These are phyloP conservation scores for Pegoplata infirma DNA, from an alignment of 2,888 invertebrate genomes.

Conservation along the genomic window DNA sequence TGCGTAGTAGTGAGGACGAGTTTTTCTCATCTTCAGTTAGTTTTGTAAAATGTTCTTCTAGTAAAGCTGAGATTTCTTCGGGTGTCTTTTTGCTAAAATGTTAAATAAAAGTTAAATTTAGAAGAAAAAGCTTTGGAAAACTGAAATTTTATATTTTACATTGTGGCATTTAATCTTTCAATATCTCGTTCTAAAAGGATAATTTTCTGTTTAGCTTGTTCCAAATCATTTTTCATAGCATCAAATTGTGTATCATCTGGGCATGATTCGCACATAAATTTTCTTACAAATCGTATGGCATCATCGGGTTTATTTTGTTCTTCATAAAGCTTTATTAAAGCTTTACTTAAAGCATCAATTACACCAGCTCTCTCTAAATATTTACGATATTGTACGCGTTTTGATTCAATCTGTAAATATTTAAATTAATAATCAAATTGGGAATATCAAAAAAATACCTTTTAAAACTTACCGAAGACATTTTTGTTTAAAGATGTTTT, in stretches of 20 bases:
- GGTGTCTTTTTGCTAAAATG: slow-evolving; percentile 73
- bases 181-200: slow-evolving; percentile 73
- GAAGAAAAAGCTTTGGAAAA: background rate
- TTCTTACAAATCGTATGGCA: slow-evolving; percentile 76
- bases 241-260: slow-evolving; percentile 76
- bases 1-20: slow-evolving; percentile 81
- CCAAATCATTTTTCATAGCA: slow-evolving; percentile 73
- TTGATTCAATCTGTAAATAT: slow-evolving; percentile 76
- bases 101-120: background rate
- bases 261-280: slow-evolving; percentile 76
- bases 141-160: slow-evolving; percentile 68
- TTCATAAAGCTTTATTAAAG: slow-evolving; percentile 77
- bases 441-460: background rate
- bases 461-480: slow-evolving; percentile 73
- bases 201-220: slow-evolving; percentile 73
- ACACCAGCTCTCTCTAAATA: slow-evolving; percentile 77
- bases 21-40: slow-evolving; percentile 79
- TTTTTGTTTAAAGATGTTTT: slow-evolving; percentile 54
- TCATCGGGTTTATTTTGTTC: slow-evolving; percentile 77
- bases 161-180: slow-evolving; percentile 73
- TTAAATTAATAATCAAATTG: too few species aligned
- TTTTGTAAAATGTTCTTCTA: slow-evolving; percentile 79
- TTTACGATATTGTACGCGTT: slow-evolving; percentile 77
- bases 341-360: slow-evolving; percentile 76
- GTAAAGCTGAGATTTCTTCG: slow-evolving; percentile 76